phyloP scores from a whole-genome alignment of 2,113 vertebrate species.

The Apeltes quadracus region DNA sequence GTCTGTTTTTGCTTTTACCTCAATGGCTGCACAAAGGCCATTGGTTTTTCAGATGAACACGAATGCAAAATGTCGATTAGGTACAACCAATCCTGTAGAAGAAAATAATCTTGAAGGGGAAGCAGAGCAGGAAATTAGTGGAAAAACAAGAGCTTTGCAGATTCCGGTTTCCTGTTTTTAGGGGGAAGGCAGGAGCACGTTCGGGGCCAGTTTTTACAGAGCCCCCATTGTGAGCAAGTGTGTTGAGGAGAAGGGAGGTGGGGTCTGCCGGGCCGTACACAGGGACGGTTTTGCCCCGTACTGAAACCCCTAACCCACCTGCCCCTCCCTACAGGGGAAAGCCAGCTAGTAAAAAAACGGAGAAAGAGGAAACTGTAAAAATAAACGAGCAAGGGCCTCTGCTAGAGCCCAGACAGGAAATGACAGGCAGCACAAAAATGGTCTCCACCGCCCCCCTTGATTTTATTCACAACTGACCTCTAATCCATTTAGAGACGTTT shows the following conservation, averaged over 20 bases:
- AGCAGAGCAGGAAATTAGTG: conserved; percentile 85
- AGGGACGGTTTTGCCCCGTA: conserved; percentile 70
- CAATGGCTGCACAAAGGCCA: conserved; percentile 12
- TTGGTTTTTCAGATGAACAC: conserved; percentile 42
- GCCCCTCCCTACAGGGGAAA: conserved; percentile 76
- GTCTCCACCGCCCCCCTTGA: conserved; percentile 53
- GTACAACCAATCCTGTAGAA: conserved; percentile 69
- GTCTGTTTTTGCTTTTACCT: not conserved
- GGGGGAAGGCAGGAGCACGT: conserved; percentile 74
- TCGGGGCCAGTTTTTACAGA: conserved; percentile 80
- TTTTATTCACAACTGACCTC: conserved; percentile 36
- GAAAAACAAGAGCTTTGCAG: conserved; percentile 82
- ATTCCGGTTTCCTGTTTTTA: conserved; percentile 84
- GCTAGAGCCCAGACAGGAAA: conserved; percentile 81
- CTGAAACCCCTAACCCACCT: conserved; percentile 70
- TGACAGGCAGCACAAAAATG: conserved; percentile 80
- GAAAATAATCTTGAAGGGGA: conserved; percentile 80
- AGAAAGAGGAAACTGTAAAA: conserved; percentile 85
- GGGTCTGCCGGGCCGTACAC: conserved; percentile 67
- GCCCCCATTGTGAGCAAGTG: conserved; percentile 83
- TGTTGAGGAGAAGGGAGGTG: conserved; percentile 75
- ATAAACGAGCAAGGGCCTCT: conserved; percentile 81
- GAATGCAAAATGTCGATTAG: conserved; percentile 62
- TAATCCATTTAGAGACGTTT: conserved; percentile 11
- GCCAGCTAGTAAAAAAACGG: conserved; percentile 68